Evolutionary conservation across 2,888 invertebrate species (phyloP).

Genomic region (Petrolisthes manimaculis): DNA sequence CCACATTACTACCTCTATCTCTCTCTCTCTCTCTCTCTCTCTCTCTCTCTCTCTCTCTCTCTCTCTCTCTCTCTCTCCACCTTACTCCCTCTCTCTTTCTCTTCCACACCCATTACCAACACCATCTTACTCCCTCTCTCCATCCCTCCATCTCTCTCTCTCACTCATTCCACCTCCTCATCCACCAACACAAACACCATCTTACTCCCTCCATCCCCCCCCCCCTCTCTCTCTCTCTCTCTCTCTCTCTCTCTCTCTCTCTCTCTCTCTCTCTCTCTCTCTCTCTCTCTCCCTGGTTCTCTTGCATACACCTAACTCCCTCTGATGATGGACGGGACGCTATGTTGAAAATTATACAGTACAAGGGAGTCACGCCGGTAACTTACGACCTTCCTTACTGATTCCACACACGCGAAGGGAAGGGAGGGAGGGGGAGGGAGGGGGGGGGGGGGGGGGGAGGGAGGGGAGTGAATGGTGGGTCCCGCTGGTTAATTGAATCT

Average conservation of each 20-base stretch:
- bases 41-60: neutral
- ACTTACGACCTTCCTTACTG: constrained; percentile 52
- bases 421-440: neutral
- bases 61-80: neutral
- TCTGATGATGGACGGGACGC: constrained; percentile 49
- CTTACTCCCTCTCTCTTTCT: neutral
- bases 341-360: constrained; percentile 60
- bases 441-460: neutral
- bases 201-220: neutral
- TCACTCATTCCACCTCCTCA: neutral
- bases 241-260: neutral
- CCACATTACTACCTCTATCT: neutral
- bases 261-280: neutral
- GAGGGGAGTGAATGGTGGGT: neutral
- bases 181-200: neutral
- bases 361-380: constrained; percentile 49
- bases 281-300: neutral
- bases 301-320: constrained; percentile 50
- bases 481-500: neutral
- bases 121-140: neutral
- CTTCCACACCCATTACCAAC: neutral
- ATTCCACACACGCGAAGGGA: constrained; percentile 47
- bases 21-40: neutral
- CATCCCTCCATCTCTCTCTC: neutral
- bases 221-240: neutral